Evolutionary conservation across 2,113 vertebrate species (phyloP).

Genomic region (Chascanopsetta lugubris): DNA sequence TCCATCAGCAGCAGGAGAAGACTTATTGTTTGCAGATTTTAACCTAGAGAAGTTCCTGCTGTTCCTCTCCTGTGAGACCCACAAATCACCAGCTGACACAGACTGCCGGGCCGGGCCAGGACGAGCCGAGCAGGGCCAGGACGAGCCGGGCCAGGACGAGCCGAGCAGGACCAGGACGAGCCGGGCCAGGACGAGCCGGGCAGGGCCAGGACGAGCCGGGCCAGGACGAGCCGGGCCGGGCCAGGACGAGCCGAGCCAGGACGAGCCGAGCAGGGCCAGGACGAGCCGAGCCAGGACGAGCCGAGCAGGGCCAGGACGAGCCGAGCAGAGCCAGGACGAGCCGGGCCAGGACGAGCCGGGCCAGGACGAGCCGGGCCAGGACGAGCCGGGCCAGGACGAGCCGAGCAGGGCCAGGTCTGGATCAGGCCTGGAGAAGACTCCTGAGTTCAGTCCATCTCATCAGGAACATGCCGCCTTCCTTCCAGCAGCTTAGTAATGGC

Average conservation of each 20-base stretch:
- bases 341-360: no score
- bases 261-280: neutral
- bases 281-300: neutral
- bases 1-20: constrained; percentile 58
- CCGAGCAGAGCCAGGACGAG: no score
- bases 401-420: no score
- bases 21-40: constrained; percentile 69
- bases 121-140: neutral
- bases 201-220: neutral
- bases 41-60: constrained; percentile 52
- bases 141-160: neutral
- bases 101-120: constrained; percentile 5
- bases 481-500: constrained; percentile 11
- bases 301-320: neutral
- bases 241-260: neutral
- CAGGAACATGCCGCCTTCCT: neutral
- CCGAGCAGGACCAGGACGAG: no score
- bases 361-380: neutral
- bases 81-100: constrained; percentile 57
- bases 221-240: neutral
- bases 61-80: constrained; percentile 52
- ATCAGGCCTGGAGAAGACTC: neutral
- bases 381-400: neutral
- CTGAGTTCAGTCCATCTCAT: neutral
- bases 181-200: no score